phyloP scores from a whole-genome alignment of 2,888 invertebrate species.

The Drosophila cognata region DNA sequence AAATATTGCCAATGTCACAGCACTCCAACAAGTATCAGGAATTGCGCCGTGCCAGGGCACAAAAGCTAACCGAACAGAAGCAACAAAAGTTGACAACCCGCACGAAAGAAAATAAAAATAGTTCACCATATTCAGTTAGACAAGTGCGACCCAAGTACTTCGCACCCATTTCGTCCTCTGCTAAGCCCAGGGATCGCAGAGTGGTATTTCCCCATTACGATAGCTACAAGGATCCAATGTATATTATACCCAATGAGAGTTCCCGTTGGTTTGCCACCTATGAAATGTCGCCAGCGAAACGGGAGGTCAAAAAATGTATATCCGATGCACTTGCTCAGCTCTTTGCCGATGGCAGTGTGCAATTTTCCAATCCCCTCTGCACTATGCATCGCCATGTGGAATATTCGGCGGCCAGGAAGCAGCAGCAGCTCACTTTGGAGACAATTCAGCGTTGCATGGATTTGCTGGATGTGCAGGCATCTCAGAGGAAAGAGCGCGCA shows the following conservation, averaged over 20 bases:
- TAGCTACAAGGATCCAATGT: constrained; percentile 29
- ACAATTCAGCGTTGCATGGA: constrained; percentile 27
- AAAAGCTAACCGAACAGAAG: neutral
- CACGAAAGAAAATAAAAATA: neutral
- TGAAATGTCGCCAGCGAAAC: constrained; percentile 48
- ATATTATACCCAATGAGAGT: constrained; percentile 47
- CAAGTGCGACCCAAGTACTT: constrained; percentile 42
- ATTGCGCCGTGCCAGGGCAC: neutral
- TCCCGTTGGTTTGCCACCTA: constrained; percentile 66
- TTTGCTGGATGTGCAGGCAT: constrained; percentile 15
- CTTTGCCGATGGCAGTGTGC: neutral
- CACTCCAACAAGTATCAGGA: constrained; percentile 43
- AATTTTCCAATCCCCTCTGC: constrained; percentile 20
- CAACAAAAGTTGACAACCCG: accelerated
- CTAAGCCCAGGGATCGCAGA: neutral
- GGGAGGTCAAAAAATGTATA: constrained; percentile 50
- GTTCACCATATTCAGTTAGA: constrained; percentile 39
- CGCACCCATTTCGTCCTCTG: neutral
- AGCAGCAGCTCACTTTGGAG: constrained; percentile 14
- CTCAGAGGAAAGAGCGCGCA: neutral
- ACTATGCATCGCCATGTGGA: constrained; percentile 39
- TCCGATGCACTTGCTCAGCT: constrained; percentile 36
- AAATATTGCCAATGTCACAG: constrained; percentile 72
- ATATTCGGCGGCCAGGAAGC: neutral
- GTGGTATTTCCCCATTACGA: constrained; percentile 21